A percentile compares a stretch with the other conserved stretches of the same genome.
Evolutionary conservation across 2,888 invertebrate species (phyloP).

Genomic region (Drosophila mimetica): DNA sequence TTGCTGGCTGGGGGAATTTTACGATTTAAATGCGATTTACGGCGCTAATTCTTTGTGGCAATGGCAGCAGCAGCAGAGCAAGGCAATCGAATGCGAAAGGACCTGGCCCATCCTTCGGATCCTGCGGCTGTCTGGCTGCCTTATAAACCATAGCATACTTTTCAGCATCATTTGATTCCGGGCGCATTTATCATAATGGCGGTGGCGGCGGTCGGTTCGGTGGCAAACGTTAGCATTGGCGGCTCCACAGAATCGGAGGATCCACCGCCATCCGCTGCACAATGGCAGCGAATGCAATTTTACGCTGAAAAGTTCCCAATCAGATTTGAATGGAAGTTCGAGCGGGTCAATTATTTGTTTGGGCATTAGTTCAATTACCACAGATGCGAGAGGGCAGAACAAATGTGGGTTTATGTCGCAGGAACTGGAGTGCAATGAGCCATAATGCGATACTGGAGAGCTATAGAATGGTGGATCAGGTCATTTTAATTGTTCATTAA

Average conservation of each 20-base stretch:
- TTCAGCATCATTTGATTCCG: slow-evolving; percentile 72
- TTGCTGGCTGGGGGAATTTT: slow-evolving; percentile 71
- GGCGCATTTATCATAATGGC: slow-evolving; percentile 72
- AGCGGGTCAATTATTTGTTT: slow-evolving; percentile 38
- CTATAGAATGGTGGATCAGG: background rate
- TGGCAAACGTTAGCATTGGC: slow-evolving; percentile 28
- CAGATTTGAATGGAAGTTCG: slow-evolving; percentile 57
- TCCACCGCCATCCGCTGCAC: slow-evolving; percentile 33
- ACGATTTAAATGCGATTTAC: slow-evolving; percentile 80
- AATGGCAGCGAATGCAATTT: slow-evolving; percentile 62
- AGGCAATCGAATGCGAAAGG: slow-evolving; percentile 59
- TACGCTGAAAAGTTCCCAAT: slow-evolving; percentile 65
- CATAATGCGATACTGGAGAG: background rate
- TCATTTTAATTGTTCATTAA: background rate
- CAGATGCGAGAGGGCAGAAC: background rate
- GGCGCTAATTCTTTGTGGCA: slow-evolving; percentile 76
- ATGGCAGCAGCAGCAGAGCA: slow-evolving; percentile 44
- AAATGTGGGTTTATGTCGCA: slow-evolving; percentile 1
- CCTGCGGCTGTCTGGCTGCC: slow-evolving; percentile 36
- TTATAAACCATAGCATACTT: slow-evolving; percentile 61
- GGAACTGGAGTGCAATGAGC: background rate
- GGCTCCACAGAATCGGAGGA: slow-evolving; percentile 3
- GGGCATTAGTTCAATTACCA: slow-evolving; percentile 32
- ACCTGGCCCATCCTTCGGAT: slow-evolving; percentile 22
- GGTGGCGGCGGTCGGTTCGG: background rate